A percentile compares a stretch with the other conserved stretches of the same genome.
Evolutionary conservation across 2,888 invertebrate species (phyloP).

Genomic region (Archaeoteleia sp.): DNA sequence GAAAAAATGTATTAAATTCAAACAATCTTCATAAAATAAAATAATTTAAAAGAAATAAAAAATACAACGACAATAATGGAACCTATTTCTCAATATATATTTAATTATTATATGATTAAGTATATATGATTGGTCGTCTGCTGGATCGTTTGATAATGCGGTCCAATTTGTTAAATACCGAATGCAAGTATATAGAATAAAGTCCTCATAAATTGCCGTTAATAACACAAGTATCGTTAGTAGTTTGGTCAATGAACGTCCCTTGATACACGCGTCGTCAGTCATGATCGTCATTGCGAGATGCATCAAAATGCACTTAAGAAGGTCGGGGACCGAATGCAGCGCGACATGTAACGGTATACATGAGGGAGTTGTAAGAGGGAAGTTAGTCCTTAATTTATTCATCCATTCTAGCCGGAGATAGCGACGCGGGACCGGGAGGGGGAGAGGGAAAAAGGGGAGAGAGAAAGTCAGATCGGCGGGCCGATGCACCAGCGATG

Average conservation of each 20-base stretch:
- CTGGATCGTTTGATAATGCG: no score
- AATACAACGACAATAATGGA: no score
- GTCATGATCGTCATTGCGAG: constrained; percentile 38
- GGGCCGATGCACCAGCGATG: constrained; percentile 69
- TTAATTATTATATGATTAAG: no score
- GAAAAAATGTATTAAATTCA: no score
- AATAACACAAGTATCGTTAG: constrained; percentile 49
- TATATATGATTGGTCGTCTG: no score
- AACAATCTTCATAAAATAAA: no score
- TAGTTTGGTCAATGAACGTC: constrained; percentile 33
- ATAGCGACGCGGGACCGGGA: constrained; percentile 22
- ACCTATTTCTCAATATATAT: no score
- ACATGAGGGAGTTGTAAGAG: constrained; percentile 62
- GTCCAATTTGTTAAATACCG: no score
- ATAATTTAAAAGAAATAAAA: no score
- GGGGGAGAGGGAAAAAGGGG: constrained; percentile 22
- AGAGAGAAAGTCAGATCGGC: constrained; percentile 55
- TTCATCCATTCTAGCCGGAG: constrained; percentile 59
- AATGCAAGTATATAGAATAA: no score
- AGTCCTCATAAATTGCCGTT: constrained; percentile 34
- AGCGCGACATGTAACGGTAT: constrained; percentile 36
- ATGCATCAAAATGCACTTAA: constrained; percentile 54
- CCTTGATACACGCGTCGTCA: constrained; percentile 37
- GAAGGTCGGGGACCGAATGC: constrained; percentile 51
- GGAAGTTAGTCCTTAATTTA: constrained; percentile 70